phyloP scores from a whole-genome alignment of 2,797 vertebrate genomes.

The Bradypodion pumilum region DNA sequence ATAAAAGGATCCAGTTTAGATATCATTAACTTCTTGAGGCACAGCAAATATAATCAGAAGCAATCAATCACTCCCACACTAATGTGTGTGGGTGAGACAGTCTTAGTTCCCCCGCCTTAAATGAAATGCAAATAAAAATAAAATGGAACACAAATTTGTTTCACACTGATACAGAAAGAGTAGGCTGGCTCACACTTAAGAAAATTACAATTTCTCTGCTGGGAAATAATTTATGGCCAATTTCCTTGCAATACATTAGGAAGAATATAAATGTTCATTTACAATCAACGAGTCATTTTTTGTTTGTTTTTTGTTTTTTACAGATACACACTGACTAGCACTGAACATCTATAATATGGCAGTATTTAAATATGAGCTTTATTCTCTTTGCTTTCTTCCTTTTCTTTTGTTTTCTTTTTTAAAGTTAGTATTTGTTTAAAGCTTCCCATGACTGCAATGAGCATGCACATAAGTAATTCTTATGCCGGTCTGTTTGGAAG shows the following conservation, averaged over 20 bases:
- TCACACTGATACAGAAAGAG: slow-evolving; percentile 34
- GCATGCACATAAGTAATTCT: not conserved
- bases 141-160: slow-evolving; percentile 7
- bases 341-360: not conserved
- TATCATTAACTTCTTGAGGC: slow-evolving; percentile 58
- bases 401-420: not conserved
- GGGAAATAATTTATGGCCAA: slow-evolving; percentile 58
- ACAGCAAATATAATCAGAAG: slow-evolving; percentile 32
- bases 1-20: slow-evolving; percentile 34
- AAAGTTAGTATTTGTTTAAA: not conserved
- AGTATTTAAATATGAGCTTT: not conserved
- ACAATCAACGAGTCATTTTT: not conserved
- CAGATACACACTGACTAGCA: not conserved
- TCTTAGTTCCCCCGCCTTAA: not conserved
- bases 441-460: not conserved
- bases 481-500: not conserved
- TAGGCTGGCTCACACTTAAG: slow-evolving; percentile 32
- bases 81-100: slow-evolving; percentile 22
- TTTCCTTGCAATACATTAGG: slow-evolving; percentile 44
- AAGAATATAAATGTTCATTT: slow-evolving; percentile 3
- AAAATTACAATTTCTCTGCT: slow-evolving; percentile 50
- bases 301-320: not conserved
- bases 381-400: not conserved
- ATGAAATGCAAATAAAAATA: not conserved
- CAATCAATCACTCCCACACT: slow-evolving; percentile 44